A percentile compares a stretch with the other conserved stretches of the same genome.
phyloP scores from a whole-genome alignment of 2,888 invertebrate genomes.

The Eupithecia subfuscata region DNA sequence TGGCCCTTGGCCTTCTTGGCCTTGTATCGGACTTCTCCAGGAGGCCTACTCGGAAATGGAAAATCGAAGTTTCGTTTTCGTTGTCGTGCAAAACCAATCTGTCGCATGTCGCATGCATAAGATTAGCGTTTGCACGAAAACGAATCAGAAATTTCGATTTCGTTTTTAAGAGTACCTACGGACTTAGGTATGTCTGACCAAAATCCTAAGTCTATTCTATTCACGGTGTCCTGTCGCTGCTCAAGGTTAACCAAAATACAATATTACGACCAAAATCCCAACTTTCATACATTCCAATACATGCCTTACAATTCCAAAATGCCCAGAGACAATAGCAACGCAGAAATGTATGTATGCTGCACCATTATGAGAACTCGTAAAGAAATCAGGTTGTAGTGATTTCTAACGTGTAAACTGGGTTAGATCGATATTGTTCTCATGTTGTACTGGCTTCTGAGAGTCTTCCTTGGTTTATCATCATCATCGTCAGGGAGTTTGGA shows the following conservation, averaged over 20 bases:
- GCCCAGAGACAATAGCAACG: not conserved
- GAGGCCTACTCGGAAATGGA: no score
- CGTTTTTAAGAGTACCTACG: no score
- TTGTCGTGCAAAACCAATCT: no score
- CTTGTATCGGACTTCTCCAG: no score
- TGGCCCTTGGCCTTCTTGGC: no score
- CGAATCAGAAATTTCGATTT: no score
- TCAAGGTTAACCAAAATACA: not conserved
- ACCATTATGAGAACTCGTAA: slow-evolving; percentile 38
- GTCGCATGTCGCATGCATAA: no score
- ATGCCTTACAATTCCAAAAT: not conserved
- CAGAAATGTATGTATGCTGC: not conserved
- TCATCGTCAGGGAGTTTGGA: not conserved
- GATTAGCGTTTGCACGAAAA: no score
- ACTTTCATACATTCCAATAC: not conserved
- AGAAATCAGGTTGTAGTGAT: slow-evolving; percentile 39
- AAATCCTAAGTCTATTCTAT: no score
- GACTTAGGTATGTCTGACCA: no score
- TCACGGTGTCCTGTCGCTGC: no score
- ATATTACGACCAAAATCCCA: not conserved
- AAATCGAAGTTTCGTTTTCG: no score
- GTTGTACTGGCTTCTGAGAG: not conserved
- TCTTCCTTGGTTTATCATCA: slow-evolving; percentile 6
- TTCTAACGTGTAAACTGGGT: slow-evolving; percentile 47
- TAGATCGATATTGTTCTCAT: slow-evolving; percentile 33